A percentile compares a stretch with the other conserved stretches of the same genome.
Conservation (phyloP, 1,140 invertebrate genomes). For the Bursaphelenchus mucronatus region DNA sequence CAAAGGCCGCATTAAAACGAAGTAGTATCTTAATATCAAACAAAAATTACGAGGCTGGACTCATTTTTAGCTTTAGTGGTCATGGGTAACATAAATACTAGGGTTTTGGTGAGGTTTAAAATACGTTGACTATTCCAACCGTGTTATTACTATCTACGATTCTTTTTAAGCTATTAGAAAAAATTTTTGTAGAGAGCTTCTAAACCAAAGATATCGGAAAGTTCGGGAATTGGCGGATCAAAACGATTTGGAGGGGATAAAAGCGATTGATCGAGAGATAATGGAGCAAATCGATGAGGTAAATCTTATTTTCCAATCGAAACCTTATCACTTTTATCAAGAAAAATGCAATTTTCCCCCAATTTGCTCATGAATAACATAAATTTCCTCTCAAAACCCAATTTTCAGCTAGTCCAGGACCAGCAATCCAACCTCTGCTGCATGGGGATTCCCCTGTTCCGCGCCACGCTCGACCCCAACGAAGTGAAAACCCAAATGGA, state of each 20-base stretch:
- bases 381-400: not conserved
- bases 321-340: no score
- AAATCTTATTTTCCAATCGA: not conserved
- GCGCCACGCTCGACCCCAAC: not conserved
- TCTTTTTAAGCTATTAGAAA: no score
- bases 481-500: conserved; percentile 17
- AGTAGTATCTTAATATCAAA: no score
- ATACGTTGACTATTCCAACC: no score
- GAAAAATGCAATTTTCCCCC: no score
- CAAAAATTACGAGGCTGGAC: no score
- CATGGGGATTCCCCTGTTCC: conserved; percentile 6
- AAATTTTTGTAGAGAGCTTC: not conserved
- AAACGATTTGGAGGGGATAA: not conserved
- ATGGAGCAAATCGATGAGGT: conserved; percentile 16
- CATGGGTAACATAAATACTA: no score
- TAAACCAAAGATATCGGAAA: conserved; percentile 11
- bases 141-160: no score
- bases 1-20: no score
- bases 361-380: not conserved
- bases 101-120: no score
- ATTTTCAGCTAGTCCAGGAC: conserved; percentile 6
- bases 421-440: conserved; percentile 20
- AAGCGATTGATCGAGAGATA: conserved; percentile 6
- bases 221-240: conserved; percentile 13
- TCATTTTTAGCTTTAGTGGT: no score